A percentile compares a stretch with the other conserved stretches of the same genome.
phyloP scores from a whole-genome alignment of 2,888 invertebrate genomes.

The Mayetiola destructor region DNA sequence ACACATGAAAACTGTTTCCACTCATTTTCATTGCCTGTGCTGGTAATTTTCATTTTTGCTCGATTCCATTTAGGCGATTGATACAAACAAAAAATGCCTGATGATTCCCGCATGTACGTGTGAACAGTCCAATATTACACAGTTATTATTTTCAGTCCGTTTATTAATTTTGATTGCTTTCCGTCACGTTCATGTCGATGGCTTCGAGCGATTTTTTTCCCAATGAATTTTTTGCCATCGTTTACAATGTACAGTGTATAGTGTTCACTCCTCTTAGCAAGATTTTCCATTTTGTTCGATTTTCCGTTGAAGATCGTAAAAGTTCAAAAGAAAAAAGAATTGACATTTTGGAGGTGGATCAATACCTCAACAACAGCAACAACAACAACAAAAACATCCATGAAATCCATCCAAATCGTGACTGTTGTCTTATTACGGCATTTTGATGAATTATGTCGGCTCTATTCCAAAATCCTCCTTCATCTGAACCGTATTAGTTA shows the following conservation, averaged over 20 bases:
- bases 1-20: no score
- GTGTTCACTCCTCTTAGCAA: no score
- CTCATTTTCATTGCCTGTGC: no score
- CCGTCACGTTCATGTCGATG: neutral
- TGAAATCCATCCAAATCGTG: neutral
- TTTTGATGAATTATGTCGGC: neutral
- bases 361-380: no score
- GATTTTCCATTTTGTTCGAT: no score
- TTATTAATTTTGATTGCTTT: slow-evolving; percentile 8
- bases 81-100: no score
- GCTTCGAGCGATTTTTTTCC: neutral
- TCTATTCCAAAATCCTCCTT: neutral
- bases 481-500: neutral
- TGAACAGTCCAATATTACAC: neutral
- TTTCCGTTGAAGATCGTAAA: neutral
- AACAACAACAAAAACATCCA: neutral
- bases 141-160: neutral
- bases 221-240: neutral
- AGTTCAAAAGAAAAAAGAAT: neutral
- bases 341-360: neutral
- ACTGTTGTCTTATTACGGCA: slow-evolving; percentile 9
- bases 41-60: no score
- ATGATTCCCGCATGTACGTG: neutral
- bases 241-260: no score
- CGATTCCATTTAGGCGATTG: no score